Conservation (phyloP, 2,113 vertebrate genomes). For the Cynocephalus volans region DNA sequence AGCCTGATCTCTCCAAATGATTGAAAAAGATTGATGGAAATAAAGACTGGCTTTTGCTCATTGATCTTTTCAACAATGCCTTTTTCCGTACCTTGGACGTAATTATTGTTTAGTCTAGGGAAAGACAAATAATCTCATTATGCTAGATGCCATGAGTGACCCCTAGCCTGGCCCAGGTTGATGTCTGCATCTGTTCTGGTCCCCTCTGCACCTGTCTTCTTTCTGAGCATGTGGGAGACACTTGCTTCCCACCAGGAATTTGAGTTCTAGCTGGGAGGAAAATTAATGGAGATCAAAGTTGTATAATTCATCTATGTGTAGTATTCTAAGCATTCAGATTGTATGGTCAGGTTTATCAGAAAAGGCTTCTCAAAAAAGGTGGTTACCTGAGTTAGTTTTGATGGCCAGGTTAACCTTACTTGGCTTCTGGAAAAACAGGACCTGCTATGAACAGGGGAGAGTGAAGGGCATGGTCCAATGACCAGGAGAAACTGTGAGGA, state of each 20-base stretch:
- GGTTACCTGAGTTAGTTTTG: accelerated
- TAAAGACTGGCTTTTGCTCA: accelerated
- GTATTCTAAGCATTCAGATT: accelerated
- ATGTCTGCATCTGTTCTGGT: neutral
- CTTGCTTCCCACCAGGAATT: neutral
- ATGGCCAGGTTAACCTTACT: accelerated
- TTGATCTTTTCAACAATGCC: accelerated
- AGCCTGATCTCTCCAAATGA: accelerated
- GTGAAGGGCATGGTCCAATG: accelerated
- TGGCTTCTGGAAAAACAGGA: neutral
- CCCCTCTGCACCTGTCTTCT: accelerated
- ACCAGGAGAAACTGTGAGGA: neutral
- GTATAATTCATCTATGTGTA: accelerated
- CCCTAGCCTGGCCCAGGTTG: neutral
- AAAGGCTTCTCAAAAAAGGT: neutral
- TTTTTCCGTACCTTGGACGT: neutral
- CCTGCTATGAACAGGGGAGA: neutral
- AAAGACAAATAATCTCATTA: accelerated
- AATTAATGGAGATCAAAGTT: accelerated
- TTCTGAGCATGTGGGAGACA: accelerated
- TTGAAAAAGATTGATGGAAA: neutral
- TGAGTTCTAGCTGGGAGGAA: neutral
- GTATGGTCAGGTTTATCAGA: accelerated
- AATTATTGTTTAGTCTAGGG: neutral
- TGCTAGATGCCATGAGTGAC: accelerated